Evolutionary conservation across 2,888 invertebrate species (phyloP).

Genomic region (Apamea epomidion): DNA sequence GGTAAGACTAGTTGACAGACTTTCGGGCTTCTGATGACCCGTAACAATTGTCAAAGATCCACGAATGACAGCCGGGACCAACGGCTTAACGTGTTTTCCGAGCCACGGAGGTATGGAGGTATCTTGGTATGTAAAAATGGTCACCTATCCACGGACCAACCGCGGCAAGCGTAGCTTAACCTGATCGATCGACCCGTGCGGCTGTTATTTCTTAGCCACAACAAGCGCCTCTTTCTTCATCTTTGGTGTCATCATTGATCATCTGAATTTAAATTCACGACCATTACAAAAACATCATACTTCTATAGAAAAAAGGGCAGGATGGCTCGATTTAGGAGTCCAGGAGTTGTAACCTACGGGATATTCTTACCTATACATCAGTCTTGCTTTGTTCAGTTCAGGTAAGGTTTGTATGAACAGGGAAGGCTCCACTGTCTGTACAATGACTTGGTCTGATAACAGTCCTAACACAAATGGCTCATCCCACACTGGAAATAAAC

Average conservation of each 20-base stretch:
- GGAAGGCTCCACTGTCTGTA: constrained; percentile 95
- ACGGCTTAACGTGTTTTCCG: too few species aligned
- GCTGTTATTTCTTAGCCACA: too few species aligned
- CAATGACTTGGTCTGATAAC: constrained; percentile 95
- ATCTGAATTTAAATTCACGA: not conserved
- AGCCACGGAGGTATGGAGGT: too few species aligned
- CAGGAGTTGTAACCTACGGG: not conserved
- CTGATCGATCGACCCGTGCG: too few species aligned
- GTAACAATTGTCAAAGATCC: too few species aligned
- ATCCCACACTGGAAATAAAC: constrained; percentile 94
- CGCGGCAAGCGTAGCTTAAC: too few species aligned
- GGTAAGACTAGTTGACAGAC: too few species aligned
- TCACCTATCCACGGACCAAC: too few species aligned
- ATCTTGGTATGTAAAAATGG: too few species aligned
- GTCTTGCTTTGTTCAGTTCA: constrained; percentile 93
- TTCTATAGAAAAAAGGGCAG: not conserved
- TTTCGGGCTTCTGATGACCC: too few species aligned
- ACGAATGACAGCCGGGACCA: too few species aligned
- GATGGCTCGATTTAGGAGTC: not conserved
- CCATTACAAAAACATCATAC: not conserved
- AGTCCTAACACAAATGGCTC: constrained; percentile 97
- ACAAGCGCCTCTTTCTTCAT: too few species aligned
- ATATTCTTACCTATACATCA: constrained; percentile 90
- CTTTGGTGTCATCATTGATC: not conserved
- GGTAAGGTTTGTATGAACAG: constrained; percentile 95